Conservation (phyloP, 2,888 invertebrate species). For the Dioctria rufipes region DNA sequence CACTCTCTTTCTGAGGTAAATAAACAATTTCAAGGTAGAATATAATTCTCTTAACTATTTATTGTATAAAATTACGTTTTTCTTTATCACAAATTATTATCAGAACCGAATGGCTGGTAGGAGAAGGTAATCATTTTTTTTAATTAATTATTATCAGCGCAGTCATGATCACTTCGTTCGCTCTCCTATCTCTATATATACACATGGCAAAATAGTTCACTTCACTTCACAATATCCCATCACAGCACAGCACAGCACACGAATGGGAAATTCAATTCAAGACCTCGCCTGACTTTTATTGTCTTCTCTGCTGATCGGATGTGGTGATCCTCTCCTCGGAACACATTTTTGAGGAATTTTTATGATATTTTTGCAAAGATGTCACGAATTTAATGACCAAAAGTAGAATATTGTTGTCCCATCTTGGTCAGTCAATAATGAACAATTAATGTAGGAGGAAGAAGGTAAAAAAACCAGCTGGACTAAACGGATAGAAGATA, state of each 20-base stretch:
- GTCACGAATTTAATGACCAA: not conserved
- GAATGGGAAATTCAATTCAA: slow-evolving; percentile 2
- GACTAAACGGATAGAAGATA: not conserved
- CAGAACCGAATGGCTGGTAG: not conserved
- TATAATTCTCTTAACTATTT: too few relatives aligned
- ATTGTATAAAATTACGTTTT: not conserved
- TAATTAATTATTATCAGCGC: not conserved
- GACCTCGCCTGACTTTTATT: not conserved
- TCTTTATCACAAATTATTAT: too few relatives aligned
- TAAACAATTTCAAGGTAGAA: slow-evolving; percentile 6
- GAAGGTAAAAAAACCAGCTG: too few relatives aligned
- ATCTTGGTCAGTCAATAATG: too few relatives aligned
- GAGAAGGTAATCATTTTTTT: not conserved
- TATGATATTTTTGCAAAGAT: not conserved
- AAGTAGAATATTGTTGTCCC: too few relatives aligned
- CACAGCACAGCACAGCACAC: too few relatives aligned
- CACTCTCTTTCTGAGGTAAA: slow-evolving; percentile 2
- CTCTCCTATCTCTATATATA: too few relatives aligned
- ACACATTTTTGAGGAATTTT: not conserved
- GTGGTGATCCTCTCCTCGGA: not conserved
- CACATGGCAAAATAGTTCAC: not conserved
- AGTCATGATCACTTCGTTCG: slow-evolving; percentile 3
- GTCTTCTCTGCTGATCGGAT: not conserved
- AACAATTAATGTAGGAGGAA: too few relatives aligned
- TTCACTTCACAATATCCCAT: slow-evolving; percentile 1